Conservation (phyloP, 2,888 invertebrate species). For the Ormyrus nitidulus region DNA sequence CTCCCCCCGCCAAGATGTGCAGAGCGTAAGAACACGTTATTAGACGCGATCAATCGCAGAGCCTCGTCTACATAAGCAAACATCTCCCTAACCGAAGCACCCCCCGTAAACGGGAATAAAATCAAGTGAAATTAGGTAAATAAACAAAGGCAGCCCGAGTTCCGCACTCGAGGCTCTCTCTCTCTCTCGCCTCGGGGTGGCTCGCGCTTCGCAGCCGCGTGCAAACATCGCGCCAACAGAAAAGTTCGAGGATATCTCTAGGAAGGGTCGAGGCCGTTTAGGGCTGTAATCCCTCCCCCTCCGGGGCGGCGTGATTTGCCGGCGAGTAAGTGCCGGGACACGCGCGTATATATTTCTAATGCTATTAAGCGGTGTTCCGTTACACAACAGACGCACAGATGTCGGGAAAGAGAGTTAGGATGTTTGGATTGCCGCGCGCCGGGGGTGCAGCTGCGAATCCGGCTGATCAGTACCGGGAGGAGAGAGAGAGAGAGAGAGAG, state of each 20-base stretch:
- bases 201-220: background rate
- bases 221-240: background rate
- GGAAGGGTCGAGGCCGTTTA: too few relatives aligned
- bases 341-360: conserved; percentile 72
- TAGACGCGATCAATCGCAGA: background rate
- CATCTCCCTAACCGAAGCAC: background rate
- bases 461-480: background rate
- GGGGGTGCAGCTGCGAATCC: too few relatives aligned
- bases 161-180: conserved; percentile 5
- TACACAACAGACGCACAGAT: conserved; percentile 74
- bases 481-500: conserved; percentile 57
- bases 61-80: conserved; percentile 21
- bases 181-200: background rate
- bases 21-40: too few relatives aligned
- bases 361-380: conserved; percentile 75
- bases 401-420: conserved; percentile 25
- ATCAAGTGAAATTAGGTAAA: conserved; percentile 44
- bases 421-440: too few relatives aligned
- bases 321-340: conserved; percentile 8
- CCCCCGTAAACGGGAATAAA: conserved; percentile 17
- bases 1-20: too few relatives aligned
- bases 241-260: too few relatives aligned
- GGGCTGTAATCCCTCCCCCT: conserved; percentile 13
- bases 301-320: conserved; percentile 29
- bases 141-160: background rate